A percentile compares a stretch with the other conserved stretches of the same genome.
Evolutionary conservation across 2,113 vertebrate genomes (phyloP).

Genomic region (Galbula dea): DNA sequence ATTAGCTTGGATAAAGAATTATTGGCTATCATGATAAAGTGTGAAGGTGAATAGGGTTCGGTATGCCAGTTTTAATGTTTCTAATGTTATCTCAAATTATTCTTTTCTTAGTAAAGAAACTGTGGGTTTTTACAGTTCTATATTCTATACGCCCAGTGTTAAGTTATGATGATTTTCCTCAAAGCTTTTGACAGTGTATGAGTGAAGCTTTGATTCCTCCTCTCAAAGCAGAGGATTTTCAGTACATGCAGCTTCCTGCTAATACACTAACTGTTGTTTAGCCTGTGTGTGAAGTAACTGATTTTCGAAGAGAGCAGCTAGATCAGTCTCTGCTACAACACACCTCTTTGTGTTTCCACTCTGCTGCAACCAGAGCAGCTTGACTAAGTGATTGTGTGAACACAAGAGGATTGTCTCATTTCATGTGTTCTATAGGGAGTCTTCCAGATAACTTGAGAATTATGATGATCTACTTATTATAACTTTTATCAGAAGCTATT

Average conservation of each 20-base stretch:
- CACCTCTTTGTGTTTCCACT: background rate
- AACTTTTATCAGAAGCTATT: background rate
- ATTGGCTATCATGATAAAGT: background rate
- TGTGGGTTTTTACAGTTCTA: background rate
- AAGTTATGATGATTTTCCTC: background rate
- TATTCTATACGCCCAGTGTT: background rate
- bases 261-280: background rate
- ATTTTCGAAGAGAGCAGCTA: background rate
- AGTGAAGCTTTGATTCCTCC: background rate
- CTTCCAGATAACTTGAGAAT: background rate
- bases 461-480: background rate
- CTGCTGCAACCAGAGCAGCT: background rate
- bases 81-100: background rate
- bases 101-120: background rate
- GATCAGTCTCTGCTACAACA: background rate
- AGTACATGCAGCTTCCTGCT: background rate
- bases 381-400: background rate
- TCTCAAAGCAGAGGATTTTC: background rate
- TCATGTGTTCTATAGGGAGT: background rate
- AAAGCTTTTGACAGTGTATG: background rate
- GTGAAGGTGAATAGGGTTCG: background rate
- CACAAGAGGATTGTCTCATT: background rate
- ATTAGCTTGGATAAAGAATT: background rate
- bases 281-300: background rate
- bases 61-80: background rate